phyloP scores from a whole-genome alignment of 2,888 invertebrate species.

The Ochropleura plecta region DNA sequence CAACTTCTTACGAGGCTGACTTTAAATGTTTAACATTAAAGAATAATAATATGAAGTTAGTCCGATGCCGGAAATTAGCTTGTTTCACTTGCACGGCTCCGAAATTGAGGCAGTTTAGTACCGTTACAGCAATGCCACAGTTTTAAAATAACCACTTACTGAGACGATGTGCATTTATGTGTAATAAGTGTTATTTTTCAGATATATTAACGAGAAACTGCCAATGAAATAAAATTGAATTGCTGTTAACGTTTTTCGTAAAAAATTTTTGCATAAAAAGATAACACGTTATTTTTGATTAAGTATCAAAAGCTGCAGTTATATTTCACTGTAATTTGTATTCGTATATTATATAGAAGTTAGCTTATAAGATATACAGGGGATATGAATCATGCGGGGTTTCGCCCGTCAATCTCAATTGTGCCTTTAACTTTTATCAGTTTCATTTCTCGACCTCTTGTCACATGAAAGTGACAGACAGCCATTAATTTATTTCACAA shows the following conservation, averaged over 20 bases:
- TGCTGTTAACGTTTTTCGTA: slow-evolving; percentile 33
- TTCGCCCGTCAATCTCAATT: slow-evolving; percentile 69
- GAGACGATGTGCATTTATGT: slow-evolving; percentile 74
- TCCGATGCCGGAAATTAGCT: slow-evolving; percentile 82
- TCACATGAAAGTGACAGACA: slow-evolving; percentile 50
- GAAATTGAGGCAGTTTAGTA: slow-evolving; percentile 82
- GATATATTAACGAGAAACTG: slow-evolving; percentile 66
- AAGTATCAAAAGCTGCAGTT: slow-evolving; percentile 25
- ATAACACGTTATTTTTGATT: slow-evolving; percentile 22
- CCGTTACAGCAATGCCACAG: slow-evolving; percentile 82
- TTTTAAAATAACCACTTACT: slow-evolving; percentile 79
- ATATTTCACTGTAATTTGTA: slow-evolving; percentile 14
- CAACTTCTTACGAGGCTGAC: slow-evolving; percentile 21
- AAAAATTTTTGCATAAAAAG: slow-evolving; percentile 31
- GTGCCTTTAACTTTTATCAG: slow-evolving; percentile 54
- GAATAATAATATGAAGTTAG: slow-evolving; percentile 73
- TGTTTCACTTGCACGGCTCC: slow-evolving; percentile 76
- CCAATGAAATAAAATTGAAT: slow-evolving; percentile 57
- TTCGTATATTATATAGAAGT: not conserved
- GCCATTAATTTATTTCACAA: slow-evolving; percentile 19
- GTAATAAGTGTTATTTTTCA: slow-evolving; percentile 71
- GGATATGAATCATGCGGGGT: slow-evolving; percentile 52
- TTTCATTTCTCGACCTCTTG: slow-evolving; percentile 65
- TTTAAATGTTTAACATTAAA: slow-evolving; percentile 70
- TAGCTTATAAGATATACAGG: not conserved